These are phyloP conservation scores for Chelonus formosanus DNA, from an alignment of 2,888 invertebrate genomes.

Conservation along the genomic window DNA sequence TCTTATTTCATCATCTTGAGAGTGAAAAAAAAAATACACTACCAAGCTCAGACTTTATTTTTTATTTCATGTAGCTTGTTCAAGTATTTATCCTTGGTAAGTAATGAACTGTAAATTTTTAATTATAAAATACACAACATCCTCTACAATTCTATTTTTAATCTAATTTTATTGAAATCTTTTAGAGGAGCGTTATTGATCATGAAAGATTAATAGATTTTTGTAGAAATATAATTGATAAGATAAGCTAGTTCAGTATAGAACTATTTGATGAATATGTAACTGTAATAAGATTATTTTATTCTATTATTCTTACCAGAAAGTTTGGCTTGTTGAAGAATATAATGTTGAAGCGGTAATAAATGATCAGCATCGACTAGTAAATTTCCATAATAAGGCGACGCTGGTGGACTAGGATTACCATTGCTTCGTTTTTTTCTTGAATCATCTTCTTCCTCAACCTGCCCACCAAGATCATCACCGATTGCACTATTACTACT, in stretches of 20 bases:
- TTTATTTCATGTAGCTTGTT: no score
- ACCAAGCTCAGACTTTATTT: no score
- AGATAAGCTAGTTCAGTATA: no score
- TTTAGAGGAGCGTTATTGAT: no score
- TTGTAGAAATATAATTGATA: no score
- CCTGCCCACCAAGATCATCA: slow-evolving; percentile 50
- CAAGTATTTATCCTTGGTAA: not conserved
- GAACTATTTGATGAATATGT: no score
- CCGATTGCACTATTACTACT: slow-evolving; percentile 55
- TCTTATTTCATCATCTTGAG: no score
- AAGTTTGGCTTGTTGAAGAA: slow-evolving; percentile 84
- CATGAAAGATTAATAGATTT: no score
- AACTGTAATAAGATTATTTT: no score
- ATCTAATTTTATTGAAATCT: no score
- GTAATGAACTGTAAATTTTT: slow-evolving; percentile 3
- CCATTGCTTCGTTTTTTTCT: slow-evolving; percentile 62
- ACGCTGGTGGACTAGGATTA: slow-evolving; percentile 62
- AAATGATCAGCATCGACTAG: slow-evolving; percentile 71
- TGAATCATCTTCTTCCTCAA: slow-evolving; percentile 52
- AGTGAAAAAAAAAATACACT: no score
- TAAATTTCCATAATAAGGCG: slow-evolving; percentile 61
- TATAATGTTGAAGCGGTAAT: slow-evolving; percentile 85
- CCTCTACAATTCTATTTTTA: no score
- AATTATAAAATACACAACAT: not conserved
- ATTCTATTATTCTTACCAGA: slow-evolving; percentile 66